These are phyloP conservation scores for Nanorana parkeri DNA, from an alignment of 2,113 vertebrate species.

Conservation along the genomic window DNA sequence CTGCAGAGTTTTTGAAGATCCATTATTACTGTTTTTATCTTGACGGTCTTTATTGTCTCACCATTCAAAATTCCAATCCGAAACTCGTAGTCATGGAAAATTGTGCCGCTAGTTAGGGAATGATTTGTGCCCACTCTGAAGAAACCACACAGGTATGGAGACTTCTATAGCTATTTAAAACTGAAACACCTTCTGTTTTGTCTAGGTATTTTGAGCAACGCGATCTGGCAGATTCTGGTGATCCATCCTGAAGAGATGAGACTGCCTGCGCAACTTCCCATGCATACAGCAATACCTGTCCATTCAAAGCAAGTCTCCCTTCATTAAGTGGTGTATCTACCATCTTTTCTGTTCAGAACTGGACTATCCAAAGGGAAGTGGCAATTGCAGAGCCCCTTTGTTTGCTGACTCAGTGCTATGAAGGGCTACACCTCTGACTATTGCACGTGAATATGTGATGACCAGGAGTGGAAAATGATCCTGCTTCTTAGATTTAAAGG, in stretches of 20 bases:
- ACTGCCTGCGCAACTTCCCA: neutral
- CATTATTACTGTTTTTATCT: no score
- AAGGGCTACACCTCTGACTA: neutral
- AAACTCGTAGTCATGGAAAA: no score
- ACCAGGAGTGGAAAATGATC: neutral
- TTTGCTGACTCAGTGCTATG: neutral
- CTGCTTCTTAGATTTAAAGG: neutral
- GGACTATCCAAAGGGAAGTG: neutral
- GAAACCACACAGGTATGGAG: no score
- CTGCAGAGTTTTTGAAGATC: no score
- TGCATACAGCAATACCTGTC: neutral
- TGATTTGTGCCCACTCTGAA: no score
- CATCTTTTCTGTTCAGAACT: neutral
- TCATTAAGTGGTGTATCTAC: neutral
- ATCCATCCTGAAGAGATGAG: constrained; percentile 36
- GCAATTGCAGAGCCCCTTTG: neutral
- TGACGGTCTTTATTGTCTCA: no score
- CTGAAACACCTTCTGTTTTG: constrained; percentile 26
- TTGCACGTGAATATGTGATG: neutral
- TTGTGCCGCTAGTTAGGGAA: no score
- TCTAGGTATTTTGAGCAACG: constrained; percentile 93
- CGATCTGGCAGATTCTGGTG: constrained; percentile 83
- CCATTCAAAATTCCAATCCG: no score
- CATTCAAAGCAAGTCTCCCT: neutral
- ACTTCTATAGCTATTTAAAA: no score